A percentile compares a stretch with the other conserved stretches of the same genome.
These are phyloP conservation scores for Corythaixoides concolor DNA, from an alignment of 2,113 vertebrate species.

Conservation along the genomic window DNA sequence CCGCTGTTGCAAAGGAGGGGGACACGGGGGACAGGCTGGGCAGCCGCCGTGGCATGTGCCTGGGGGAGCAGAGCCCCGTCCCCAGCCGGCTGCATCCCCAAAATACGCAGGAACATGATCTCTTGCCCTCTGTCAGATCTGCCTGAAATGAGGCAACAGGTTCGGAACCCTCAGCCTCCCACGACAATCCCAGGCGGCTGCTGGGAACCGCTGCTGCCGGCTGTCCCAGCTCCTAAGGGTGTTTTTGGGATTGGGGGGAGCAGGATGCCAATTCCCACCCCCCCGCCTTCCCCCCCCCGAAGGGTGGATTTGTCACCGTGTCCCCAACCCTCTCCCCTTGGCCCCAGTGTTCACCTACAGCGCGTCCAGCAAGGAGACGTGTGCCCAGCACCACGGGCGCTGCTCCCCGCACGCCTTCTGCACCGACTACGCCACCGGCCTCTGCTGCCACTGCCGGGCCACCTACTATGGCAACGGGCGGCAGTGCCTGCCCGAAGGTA, in stretches of 20 bases:
- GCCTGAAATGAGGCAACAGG: neutral
- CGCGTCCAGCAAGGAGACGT: constrained; percentile 81
- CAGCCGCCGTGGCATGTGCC: rapidly evolving
- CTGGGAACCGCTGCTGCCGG: rapidly evolving
- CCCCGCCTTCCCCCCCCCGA: rapidly evolving
- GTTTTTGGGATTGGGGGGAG: rapidly evolving
- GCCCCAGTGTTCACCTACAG: constrained; percentile 82
- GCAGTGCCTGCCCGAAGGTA: constrained; percentile 90
- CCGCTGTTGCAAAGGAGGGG: neutral
- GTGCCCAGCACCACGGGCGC: constrained; percentile 73
- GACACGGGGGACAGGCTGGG: neutral
- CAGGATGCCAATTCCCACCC: too few species aligned
- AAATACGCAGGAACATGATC: neutral
- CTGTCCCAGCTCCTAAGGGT: rapidly evolving
- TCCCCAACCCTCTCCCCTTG: neutral
- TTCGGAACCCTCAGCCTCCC: neutral
- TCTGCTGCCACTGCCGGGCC: constrained; percentile 89
- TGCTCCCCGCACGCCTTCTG: constrained; percentile 90
- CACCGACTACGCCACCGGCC: constrained; percentile 84
- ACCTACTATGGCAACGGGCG: constrained; percentile 89
- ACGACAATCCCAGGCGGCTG: rapidly evolving
- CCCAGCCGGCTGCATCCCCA: neutral
- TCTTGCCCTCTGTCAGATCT: neutral
- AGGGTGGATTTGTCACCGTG: rapidly evolving
- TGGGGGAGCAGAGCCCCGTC: rapidly evolving